Conservation (phyloP, 1,140 invertebrate genomes). For the Diplogasteroides magnus region DNA sequence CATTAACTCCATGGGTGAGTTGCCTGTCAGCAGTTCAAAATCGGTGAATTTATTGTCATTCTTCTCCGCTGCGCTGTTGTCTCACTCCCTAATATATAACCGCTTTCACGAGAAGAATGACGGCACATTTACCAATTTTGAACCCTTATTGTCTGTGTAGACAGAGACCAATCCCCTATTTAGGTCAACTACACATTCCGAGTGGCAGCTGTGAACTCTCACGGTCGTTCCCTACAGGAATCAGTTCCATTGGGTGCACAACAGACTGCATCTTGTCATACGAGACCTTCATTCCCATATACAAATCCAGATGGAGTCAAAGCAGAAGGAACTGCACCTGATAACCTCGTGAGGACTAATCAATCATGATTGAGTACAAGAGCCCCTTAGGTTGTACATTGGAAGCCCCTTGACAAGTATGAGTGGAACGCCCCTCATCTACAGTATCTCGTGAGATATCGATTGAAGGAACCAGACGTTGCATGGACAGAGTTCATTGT, state of each 20-base stretch:
- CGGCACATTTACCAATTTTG: too few species aligned
- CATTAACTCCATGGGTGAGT: conserved; percentile 50
- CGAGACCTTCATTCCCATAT: conserved; percentile 42
- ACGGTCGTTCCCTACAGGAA: conserved; percentile 80
- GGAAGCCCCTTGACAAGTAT: conserved; percentile 78
- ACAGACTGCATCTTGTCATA: conserved; percentile 57
- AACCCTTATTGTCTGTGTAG: too few species aligned
- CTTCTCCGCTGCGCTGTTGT: too few species aligned
- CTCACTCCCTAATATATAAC: too few species aligned
- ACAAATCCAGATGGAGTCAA: conserved; percentile 33
- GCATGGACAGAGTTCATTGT: conserved; percentile 65
- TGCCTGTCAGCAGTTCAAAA: conserved; percentile 72
- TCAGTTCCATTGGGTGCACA: conserved; percentile 60
- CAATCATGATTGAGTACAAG: conserved; percentile 64
- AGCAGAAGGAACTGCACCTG: conserved; percentile 27
- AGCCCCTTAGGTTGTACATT: conserved; percentile 81
- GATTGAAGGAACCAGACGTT: conserved; percentile 66
- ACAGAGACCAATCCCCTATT: too few species aligned
- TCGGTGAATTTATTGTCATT: too few species aligned
- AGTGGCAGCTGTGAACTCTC: conserved; percentile 84
- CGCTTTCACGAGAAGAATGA: too few species aligned
- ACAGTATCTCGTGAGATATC: conserved; percentile 81
- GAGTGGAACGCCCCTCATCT: conserved; percentile 91
- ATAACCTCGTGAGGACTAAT: conserved; percentile 13
- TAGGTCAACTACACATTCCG: conserved; percentile 95